phyloP scores from a whole-genome alignment of 2,797 vertebrate species.

The Cyprinella venusta region DNA sequence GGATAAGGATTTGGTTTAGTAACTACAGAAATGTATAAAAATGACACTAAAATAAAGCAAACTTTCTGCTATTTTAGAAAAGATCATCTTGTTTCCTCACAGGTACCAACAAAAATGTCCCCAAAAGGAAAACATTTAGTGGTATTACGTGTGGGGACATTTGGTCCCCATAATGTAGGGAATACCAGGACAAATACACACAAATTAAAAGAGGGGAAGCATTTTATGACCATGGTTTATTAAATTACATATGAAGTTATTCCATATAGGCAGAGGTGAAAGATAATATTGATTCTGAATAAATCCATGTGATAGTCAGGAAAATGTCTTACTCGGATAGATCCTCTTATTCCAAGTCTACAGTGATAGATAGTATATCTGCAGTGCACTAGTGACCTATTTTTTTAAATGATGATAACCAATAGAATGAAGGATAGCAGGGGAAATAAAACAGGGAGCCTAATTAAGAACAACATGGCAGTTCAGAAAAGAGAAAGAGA shows the following conservation, averaged over 20 bases:
- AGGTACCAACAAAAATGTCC: too few species aligned
- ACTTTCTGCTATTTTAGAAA: too few species aligned
- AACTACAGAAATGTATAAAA: too few species aligned
- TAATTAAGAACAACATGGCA: neutral
- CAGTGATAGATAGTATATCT: constrained; percentile 10
- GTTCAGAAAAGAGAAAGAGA: constrained; percentile 5
- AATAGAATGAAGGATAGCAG: neutral
- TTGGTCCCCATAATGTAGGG: too few species aligned
- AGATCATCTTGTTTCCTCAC: too few species aligned
- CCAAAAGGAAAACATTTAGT: too few species aligned
- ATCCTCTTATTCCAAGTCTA: neutral
- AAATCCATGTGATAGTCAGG: neutral
- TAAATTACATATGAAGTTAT: neutral
- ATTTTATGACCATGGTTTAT: neutral
- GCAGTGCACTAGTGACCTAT: constrained; percentile 13
- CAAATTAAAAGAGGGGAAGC: neutral
- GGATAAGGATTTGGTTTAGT: too few species aligned
- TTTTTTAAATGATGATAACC: constrained; percentile 6
- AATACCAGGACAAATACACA: constrained; percentile 2
- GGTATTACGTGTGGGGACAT: neutral
- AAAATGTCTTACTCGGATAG: neutral
- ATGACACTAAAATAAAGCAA: too few species aligned
- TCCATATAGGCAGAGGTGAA: neutral
- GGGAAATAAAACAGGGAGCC: neutral
- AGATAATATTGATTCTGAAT: constrained; percentile 47